A percentile compares a stretch with the other conserved stretches of the same genome.
phyloP scores from a whole-genome alignment of 2,113 vertebrate genomes.

The Girardinichthys multiradiatus region DNA sequence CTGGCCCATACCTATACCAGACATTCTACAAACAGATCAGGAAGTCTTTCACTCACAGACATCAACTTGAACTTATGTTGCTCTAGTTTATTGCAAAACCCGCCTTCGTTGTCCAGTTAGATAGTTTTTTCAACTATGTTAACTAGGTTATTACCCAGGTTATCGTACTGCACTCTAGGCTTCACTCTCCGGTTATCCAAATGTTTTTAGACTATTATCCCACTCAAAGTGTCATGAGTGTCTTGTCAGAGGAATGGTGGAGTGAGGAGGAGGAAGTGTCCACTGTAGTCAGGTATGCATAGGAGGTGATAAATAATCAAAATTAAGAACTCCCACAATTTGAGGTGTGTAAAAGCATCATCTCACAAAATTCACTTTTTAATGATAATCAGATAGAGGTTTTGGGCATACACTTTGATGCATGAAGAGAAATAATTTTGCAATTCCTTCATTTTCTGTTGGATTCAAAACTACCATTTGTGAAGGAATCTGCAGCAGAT shows the following conservation, averaged over 20 bases:
- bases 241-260: conserved; percentile 29
- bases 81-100: conserved; percentile 17
- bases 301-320: not conserved
- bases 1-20: too few species aligned
- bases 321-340: too few species aligned
- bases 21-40: too few species aligned
- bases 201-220: conserved; percentile 65
- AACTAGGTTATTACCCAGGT: conserved; percentile 66
- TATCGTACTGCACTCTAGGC: conserved; percentile 44
- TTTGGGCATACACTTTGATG: too few species aligned
- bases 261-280: conserved; percentile 1
- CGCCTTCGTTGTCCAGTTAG: conserved; percentile 36
- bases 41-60: too few species aligned
- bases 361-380: too few species aligned
- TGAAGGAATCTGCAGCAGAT: too few species aligned
- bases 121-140: conserved; percentile 60
- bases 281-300: conserved; percentile 37
- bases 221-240: conserved; percentile 58
- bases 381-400: too few species aligned
- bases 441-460: too few species aligned
- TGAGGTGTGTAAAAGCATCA: too few species aligned
- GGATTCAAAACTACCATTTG: too few species aligned
- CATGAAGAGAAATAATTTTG: too few species aligned
- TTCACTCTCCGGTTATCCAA: conserved; percentile 41
- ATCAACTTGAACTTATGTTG: conserved; percentile 3